Conservation (phyloP, 2,888 invertebrate species). For the Mesorhabditis belari region DNA sequence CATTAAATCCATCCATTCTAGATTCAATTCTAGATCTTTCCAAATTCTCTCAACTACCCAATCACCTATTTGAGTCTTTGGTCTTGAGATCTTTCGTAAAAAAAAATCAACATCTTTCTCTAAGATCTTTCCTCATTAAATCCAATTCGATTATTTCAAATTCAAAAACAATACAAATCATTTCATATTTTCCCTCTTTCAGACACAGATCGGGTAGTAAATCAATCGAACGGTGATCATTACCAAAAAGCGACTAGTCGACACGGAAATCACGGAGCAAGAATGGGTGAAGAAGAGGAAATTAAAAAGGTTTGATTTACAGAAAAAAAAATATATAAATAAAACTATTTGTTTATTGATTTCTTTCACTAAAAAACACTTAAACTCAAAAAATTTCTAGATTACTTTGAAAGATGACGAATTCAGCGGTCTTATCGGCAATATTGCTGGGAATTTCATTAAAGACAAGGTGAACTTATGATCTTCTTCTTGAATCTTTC, state of each 20-base stretch:
- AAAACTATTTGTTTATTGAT: no score
- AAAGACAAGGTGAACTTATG: constrained; percentile 31
- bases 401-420: constrained; percentile 33
- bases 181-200: neutral
- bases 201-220: neutral
- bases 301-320: neutral
- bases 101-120: no score
- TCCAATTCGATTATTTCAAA: no score
- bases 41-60: neutral
- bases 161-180: no score
- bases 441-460: constrained; percentile 46
- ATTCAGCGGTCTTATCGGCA: constrained; percentile 49
- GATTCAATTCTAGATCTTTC: no score
- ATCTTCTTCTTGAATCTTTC: neutral
- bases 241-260: neutral
- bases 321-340: no score
- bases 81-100: no score
- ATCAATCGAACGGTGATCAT: neutral
- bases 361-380: no score
- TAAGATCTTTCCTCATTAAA: no score
- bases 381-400: constrained; percentile 5
- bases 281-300: neutral
- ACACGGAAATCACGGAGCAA: neutral
- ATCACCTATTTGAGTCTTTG: neutral
- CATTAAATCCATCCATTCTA: no score